A percentile compares a stretch with the other conserved stretches of the same genome.
Conservation (phyloP, 35 echinoderm and acorn worm genomes). For the Heliocidaris tuberculata region DNA sequence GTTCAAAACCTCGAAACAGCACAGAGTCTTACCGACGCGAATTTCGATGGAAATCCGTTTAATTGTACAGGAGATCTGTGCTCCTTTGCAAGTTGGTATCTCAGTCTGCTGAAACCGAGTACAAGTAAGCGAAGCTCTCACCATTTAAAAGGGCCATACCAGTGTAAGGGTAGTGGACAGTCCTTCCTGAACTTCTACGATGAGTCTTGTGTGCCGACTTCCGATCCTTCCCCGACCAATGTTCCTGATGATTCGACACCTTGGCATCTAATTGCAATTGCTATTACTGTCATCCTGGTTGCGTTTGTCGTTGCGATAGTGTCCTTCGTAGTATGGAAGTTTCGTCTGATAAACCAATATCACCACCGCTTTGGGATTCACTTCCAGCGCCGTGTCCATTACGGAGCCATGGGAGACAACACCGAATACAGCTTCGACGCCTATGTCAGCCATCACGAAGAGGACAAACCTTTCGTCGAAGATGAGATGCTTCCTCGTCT, state of each 20-base stretch:
- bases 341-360: neutral
- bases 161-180: neutral
- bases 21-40: neutral
- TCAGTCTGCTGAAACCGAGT: neutral
- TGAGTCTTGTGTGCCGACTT: neutral
- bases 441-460: constrained; percentile 19
- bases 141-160: neutral
- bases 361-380: neutral
- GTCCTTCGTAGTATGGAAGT: neutral
- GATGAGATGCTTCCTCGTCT: neutral
- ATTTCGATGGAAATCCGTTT: constrained; percentile 2
- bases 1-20: neutral
- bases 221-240: neutral
- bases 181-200: neutral
- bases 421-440: neutral
- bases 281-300: neutral
- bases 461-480: neutral
- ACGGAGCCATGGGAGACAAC: neutral
- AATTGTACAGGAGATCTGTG: neutral
- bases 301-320: neutral
- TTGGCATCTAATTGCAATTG: neutral
- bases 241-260: neutral
- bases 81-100: neutral
- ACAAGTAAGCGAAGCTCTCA: neutral
- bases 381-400: neutral